phyloP scores from a whole-genome alignment of 2,888 invertebrate species.

The Pilophorus perplexus region DNA sequence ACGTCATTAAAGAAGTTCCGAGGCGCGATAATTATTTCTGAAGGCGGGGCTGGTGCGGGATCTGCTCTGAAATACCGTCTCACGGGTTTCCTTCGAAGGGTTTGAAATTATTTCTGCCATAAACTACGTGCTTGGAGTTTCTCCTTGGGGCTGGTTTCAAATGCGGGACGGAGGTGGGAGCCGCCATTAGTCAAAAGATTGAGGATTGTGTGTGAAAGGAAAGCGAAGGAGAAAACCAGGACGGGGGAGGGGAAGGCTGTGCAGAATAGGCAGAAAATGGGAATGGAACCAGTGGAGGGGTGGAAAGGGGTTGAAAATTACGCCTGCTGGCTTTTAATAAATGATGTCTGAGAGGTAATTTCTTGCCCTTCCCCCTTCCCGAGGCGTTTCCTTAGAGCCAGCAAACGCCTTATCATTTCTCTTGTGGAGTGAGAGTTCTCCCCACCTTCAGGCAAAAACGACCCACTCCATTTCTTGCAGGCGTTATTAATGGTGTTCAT shows the following conservation, averaged over 20 bases:
- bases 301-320: constrained; percentile 42
- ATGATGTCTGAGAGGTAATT: constrained; percentile 45
- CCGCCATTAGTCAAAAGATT: constrained; percentile 46
- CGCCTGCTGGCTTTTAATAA: constrained; percentile 48
- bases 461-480: neutral
- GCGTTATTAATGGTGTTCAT: constrained; percentile 43
- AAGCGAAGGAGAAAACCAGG: neutral
- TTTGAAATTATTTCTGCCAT: constrained; percentile 37
- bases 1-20: constrained; percentile 30
- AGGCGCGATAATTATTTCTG: constrained; percentile 30
- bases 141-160: neutral
- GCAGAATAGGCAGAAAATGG: constrained; percentile 7
- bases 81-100: neutral
- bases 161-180: neutral
- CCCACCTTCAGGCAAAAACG: constrained; percentile 37
- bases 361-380: constrained; percentile 40
- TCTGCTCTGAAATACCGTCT: constrained; percentile 5
- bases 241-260: neutral
- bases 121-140: constrained; percentile 28
- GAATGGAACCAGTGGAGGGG: constrained; percentile 3
- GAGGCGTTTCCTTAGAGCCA: constrained; percentile 21
- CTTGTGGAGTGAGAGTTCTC: constrained; percentile 13
- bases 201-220: constrained; percentile 44
- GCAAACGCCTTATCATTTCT: constrained; percentile 38
- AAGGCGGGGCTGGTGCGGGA: neutral